Conservation (phyloP, 2,797 vertebrate species). For the Uromys caudimaculatus region DNA sequence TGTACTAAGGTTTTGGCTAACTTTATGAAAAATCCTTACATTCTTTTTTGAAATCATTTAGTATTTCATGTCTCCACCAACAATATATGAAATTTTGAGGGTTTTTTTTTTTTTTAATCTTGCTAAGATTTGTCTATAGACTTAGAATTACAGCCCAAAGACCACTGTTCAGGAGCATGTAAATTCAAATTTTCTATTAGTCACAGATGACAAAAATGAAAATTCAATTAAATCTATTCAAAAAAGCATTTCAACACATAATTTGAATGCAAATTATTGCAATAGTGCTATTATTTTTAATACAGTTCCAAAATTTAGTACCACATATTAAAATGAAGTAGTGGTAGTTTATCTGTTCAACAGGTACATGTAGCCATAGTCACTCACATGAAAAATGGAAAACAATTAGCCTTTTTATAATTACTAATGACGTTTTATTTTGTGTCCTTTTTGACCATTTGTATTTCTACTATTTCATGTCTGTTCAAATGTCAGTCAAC, state of each 20-base stretch:
- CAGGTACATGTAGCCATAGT: not conserved
- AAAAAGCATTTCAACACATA: conserved; percentile 27
- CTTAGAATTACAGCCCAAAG: not conserved
- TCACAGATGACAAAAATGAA: not conserved
- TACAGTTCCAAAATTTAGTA: not conserved
- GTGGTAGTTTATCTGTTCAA: not conserved
- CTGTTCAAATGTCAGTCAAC: not conserved
- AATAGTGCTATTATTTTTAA: not conserved
- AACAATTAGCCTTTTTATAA: conserved; percentile 1
- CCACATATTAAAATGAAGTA: not conserved
- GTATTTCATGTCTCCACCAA: not conserved
- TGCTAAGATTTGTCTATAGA: not conserved
- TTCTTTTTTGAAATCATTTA: not conserved
- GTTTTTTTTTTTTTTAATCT: not conserved
- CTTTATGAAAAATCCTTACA: not conserved
- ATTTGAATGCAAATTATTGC: conserved; percentile 5
- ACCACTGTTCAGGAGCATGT: not conserved
- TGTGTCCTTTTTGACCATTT: not conserved
- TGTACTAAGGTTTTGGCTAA: not conserved
- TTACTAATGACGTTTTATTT: not conserved
- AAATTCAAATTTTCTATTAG: conserved; percentile 45
- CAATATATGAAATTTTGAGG: not conserved
- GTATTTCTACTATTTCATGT: not conserved
- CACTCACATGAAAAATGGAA: too few relatives aligned
- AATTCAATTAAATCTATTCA: conserved; percentile 22